A percentile compares a stretch with the other conserved stretches of the same genome.
These are phyloP conservation scores for Lagocephalus sceleratus DNA, from an alignment of 2,797 vertebrate species.

Conservation along the genomic window DNA sequence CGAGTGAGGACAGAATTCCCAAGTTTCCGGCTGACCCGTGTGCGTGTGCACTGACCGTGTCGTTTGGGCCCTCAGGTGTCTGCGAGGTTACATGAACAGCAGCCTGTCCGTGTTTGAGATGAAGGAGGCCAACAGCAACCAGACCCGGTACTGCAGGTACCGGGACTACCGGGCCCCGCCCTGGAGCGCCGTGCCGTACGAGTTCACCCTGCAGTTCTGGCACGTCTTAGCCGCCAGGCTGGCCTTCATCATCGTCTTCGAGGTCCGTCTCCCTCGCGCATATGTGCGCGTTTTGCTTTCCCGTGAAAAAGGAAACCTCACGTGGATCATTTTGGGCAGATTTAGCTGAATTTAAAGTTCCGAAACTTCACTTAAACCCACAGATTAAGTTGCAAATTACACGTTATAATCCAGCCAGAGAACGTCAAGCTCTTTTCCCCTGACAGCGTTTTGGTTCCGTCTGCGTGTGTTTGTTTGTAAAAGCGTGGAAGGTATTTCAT, in stretches of 20 bases:
- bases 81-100: constrained; percentile 94
- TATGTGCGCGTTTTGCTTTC: background rate
- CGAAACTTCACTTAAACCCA: constrained; percentile 8
- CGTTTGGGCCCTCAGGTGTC: constrained; percentile 76
- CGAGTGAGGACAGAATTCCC: constrained; percentile 38
- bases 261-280: constrained; percentile 77
- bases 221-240: constrained; percentile 94
- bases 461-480: background rate
- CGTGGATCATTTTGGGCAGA: no score
- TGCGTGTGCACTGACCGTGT: background rate
- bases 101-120: constrained; percentile 94
- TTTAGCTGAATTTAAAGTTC: background rate
- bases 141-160: constrained; percentile 88
- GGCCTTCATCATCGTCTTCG: constrained; percentile 98
- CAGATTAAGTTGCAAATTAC: constrained; percentile 10
- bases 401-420: constrained; percentile 10
- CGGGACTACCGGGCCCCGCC: constrained; percentile 95
- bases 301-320: constrained; percentile 2
- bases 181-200: constrained; percentile 88
- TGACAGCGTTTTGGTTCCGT: no score
- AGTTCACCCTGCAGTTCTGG: constrained; percentile 98
- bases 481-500: constrained; percentile 26
- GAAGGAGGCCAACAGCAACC: constrained; percentile 79
- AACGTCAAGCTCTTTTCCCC: background rate
- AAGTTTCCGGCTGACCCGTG: background rate